A percentile compares a stretch with the other conserved stretches of the same genome.
These are phyloP conservation scores for Danaus chrysippus DNA, from an alignment of 2,888 invertebrate genomes.

Conservation along the genomic window DNA sequence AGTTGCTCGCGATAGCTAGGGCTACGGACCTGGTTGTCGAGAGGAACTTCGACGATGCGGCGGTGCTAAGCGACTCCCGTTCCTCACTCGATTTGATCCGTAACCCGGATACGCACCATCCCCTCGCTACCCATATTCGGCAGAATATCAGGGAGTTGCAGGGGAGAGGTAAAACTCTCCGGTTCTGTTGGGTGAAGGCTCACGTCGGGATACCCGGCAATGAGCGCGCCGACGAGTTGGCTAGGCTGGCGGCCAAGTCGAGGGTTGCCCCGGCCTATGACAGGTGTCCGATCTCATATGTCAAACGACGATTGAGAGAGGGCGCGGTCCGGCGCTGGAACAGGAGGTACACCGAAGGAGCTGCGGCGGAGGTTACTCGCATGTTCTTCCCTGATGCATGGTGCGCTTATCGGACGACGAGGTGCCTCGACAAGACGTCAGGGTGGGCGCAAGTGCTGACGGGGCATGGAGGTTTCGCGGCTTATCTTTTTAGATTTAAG, in stretches of 20 bases:
- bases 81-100: slow-evolving; percentile 6
- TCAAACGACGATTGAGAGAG: too few species aligned
- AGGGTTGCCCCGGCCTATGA: too few species aligned
- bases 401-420: too few species aligned
- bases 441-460: too few species aligned
- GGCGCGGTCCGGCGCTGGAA: too few species aligned
- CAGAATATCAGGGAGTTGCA: background rate
- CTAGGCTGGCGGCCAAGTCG: background rate
- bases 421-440: too few species aligned
- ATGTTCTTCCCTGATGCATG: too few species aligned
- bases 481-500: slow-evolving; percentile 12
- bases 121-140: background rate
- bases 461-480: slow-evolving; percentile 16
- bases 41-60: background rate
- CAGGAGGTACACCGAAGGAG: slow-evolving; percentile 11
- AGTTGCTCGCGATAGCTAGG: too few species aligned
- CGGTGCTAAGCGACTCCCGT: slow-evolving; percentile 26
- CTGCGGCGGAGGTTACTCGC: slow-evolving; percentile 14
- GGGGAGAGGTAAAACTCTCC: background rate
- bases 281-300: too few species aligned
- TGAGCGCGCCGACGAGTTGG: slow-evolving; percentile 18
- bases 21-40: slow-evolving; percentile 3
- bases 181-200: slow-evolving; percentile 2
- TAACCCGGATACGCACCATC: too few species aligned
- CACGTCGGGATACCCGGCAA: slow-evolving; percentile 17